Evolutionary conservation across 2,797 vertebrate species (phyloP).

Genomic region (Melanotaenia boesemani): DNA sequence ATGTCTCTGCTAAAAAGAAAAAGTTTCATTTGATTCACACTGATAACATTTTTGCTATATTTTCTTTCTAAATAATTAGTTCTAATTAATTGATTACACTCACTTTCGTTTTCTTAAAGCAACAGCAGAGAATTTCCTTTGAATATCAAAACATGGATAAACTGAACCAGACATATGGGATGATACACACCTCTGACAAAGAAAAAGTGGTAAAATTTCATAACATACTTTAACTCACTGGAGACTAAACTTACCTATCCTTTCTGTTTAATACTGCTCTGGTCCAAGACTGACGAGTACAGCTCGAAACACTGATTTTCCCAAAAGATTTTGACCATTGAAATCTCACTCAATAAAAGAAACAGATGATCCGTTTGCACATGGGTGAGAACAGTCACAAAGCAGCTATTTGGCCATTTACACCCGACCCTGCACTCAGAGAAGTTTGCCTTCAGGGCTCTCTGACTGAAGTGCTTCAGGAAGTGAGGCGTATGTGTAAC

Average conservation of each 20-base stretch:
- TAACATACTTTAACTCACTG: background rate
- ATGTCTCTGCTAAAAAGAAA: background rate
- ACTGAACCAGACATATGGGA: background rate
- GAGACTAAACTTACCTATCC: background rate
- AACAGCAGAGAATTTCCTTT: background rate
- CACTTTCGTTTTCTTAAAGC: background rate
- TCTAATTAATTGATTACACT: background rate
- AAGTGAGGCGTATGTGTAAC: background rate
- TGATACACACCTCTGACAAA: background rate
- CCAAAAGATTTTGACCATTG: background rate
- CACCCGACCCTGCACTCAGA: background rate
- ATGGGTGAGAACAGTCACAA: background rate
- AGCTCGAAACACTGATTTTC: background rate
- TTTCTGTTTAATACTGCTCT: background rate
- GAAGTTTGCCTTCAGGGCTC: background rate
- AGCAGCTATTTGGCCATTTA: background rate
- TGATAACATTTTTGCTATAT: background rate
- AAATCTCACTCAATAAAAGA: background rate
- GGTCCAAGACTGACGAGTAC: background rate
- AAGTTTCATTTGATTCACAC: background rate
- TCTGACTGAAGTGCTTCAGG: background rate
- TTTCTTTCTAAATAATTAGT: background rate
- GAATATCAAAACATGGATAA: background rate
- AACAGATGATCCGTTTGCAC: background rate
- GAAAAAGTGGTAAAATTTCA: background rate